Conservation (phyloP, 2,113 vertebrate genomes). For the Polypterus senegalus region DNA sequence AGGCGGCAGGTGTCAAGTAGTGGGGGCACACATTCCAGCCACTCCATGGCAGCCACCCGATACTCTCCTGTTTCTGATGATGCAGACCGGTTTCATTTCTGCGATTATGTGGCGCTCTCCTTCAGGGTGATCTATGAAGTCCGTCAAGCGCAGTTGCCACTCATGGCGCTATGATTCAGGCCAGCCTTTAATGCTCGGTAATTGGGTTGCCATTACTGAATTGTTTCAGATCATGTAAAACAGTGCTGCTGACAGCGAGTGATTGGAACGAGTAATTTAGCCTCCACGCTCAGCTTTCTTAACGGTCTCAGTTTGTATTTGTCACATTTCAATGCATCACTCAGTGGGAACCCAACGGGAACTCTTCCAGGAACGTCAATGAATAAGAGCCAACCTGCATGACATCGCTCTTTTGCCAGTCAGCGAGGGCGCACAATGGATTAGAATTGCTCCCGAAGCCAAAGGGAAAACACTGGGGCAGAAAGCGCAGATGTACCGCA, state of each 20-base stretch:
- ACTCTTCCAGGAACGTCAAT: slow-evolving; percentile 50
- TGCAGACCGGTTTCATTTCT: too few species aligned
- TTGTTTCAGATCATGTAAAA: slow-evolving; percentile 11
- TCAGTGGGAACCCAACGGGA: slow-evolving; percentile 47
- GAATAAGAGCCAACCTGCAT: slow-evolving; percentile 53
- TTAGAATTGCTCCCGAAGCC: too few species aligned
- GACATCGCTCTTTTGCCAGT: slow-evolving; percentile 37
- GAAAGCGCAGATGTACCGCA: too few species aligned
- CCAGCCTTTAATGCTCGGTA: slow-evolving; percentile 4
- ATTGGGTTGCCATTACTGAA: slow-evolving; percentile 7
- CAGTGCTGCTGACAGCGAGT: slow-evolving; percentile 28
- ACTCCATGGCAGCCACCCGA: too few species aligned
- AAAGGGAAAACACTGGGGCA: too few species aligned
- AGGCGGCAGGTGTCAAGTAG: too few species aligned
- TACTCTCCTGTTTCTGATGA: too few species aligned
- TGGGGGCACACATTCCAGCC: too few species aligned
- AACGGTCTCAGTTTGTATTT: slow-evolving; percentile 58
- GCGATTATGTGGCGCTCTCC: too few species aligned
- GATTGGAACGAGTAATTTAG: slow-evolving; percentile 36
- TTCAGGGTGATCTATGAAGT: too few species aligned
- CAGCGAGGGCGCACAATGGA: slow-evolving; percentile 21
- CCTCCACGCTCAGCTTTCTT: slow-evolving; percentile 46
- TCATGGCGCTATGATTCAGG: too few species aligned
- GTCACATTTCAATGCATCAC: slow-evolving; percentile 58
- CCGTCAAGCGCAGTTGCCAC: too few species aligned